phyloP scores from a whole-genome alignment of 2,113 vertebrate species.

The Leuciscus idus region DNA sequence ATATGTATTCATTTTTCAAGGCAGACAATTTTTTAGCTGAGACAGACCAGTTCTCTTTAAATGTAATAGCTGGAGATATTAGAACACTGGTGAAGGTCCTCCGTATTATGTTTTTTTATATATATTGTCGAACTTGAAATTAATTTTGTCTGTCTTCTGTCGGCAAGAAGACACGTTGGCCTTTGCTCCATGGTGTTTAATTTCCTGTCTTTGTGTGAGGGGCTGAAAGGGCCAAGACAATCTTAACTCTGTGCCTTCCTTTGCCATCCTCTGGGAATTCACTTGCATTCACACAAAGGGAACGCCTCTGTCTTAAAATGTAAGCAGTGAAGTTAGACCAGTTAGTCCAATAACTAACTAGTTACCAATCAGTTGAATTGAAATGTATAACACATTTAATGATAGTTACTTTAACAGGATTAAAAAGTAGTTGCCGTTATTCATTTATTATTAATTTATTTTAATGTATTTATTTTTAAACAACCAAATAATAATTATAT shows the following conservation, averaged over 20 bases:
- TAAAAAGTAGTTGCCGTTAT: too few relatives aligned
- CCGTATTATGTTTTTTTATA: neutral
- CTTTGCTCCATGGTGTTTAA: constrained; percentile 41
- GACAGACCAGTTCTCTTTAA: neutral
- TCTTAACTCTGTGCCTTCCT: neutral
- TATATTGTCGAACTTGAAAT: constrained; percentile 9
- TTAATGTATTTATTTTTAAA: too few relatives aligned
- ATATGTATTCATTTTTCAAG: constrained; percentile 10
- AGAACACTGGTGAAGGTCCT: constrained; percentile 28
- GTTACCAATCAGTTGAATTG: neutral
- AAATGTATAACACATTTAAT: neutral
- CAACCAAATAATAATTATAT: too few relatives aligned
- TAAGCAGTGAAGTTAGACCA: neutral
- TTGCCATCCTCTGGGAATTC: neutral
- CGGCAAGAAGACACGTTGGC: constrained; percentile 16
- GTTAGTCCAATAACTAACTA: neutral
- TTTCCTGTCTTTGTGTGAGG: constrained; percentile 32
- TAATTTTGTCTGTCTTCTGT: constrained; percentile 26
- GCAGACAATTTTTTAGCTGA: constrained; percentile 29
- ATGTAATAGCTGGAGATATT: constrained; percentile 42
- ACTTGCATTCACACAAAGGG: too few relatives aligned
- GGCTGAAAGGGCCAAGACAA: neutral
- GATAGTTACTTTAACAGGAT: neutral
- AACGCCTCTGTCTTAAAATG: neutral
- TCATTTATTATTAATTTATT: too few relatives aligned